Base-by-base conservation (phyloP, 2,797 vertebrate genomes). In the Anabas testudineus region DNA sequence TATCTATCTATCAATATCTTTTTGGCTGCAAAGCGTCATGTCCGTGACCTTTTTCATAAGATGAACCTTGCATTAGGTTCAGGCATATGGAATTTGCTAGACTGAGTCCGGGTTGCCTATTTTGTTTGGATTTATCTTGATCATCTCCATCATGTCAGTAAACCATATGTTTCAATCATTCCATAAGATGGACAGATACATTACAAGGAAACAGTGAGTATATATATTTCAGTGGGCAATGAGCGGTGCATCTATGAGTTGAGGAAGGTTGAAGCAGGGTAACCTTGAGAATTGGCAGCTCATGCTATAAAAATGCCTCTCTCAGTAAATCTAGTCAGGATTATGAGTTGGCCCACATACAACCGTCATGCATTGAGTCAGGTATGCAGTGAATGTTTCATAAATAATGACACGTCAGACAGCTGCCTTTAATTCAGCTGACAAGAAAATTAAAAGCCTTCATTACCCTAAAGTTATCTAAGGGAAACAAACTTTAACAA, bases 391-490 rank as follows among this genome's bases (percentile, higher is more conserved):
- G 70, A 77, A 82, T 86, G 76, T 81, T 84, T 88, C 84, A 91
- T 89, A 89, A 92, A 92, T 87, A 90, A 85, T 83, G 87, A 90
- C 91, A 94, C 59, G 79, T 88, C 81, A 84, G 52, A 80, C 85
- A 91, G 90, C 84, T 65, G 70, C 78, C 67, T 78, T 89, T 70
- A 70, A 87, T 80, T 85, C 79, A 83, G 81, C 78, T 88, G 86
- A 91, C 61, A 56, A 89, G 78, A 81, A 90, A 92, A 93, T 88
- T 69, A 88, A 88, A 93, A 87, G 87, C 75, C 83, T 87, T 94
- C 91, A 90, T 67, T 68, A 91, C 88, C 75, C 86, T 71, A 78
- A 76, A 81, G 80, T 59, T 60, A 83, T 85, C 76, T 45, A 30
- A 74, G 78, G 88, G 87, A 87, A 80, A 80, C 83, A 82, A 88